Evolutionary conservation across 2,797 vertebrate species (phyloP).

Genomic region (Iguana delicatissima): DNA sequence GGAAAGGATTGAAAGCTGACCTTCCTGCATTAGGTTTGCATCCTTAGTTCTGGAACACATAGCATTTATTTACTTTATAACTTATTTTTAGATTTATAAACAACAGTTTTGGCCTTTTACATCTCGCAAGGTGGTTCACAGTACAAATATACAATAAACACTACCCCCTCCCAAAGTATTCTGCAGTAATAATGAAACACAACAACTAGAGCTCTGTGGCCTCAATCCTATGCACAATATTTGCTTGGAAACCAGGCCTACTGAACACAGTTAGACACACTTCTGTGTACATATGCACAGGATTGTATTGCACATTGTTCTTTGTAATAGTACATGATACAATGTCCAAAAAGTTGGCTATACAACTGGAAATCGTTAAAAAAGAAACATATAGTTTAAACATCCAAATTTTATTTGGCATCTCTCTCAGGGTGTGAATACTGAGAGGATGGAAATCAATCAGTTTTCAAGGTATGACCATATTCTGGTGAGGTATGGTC

Average conservation of each 20-base stretch:
- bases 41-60: not conserved
- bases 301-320: not conserved
- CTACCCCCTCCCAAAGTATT: not conserved
- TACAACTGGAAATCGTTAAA: not conserved
- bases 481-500: too few species aligned
- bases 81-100: not conserved
- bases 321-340: not conserved
- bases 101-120: not conserved
- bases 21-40: not conserved
- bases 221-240: not conserved
- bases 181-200: not conserved
- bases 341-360: not conserved
- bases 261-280: not conserved
- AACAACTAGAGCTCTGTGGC: not conserved
- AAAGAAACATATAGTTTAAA: too few species aligned
- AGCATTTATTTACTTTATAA: not conserved
- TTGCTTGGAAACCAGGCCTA: not conserved
- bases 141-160: not conserved
- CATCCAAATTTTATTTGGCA: too few species aligned
- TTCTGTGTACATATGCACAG: not conserved
- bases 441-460: too few species aligned
- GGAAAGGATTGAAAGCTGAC: not conserved
- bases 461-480: too few species aligned
- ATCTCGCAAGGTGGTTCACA: not conserved
- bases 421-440: too few species aligned